Percentiles rank a stretch among this genome's conserved stretches.
phyloP scores from a whole-genome alignment of 2,888 invertebrate genomes.

The Callyntrura sp. region DNA sequence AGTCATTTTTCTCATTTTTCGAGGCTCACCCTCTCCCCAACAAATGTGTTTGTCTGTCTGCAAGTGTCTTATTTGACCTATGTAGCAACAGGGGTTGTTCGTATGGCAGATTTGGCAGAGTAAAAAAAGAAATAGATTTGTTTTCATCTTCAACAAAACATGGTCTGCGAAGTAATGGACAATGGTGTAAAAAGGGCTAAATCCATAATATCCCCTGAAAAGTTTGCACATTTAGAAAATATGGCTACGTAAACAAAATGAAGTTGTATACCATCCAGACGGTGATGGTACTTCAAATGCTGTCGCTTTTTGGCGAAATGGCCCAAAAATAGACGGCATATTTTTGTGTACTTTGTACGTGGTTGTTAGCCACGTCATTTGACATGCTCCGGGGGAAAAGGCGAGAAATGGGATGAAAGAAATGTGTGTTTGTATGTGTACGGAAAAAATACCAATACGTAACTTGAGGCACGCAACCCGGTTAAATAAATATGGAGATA shows the following conservation, averaged over 20 bases:
- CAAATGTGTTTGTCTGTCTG: slow-evolving; percentile 1
- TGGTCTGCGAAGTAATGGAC: background rate
- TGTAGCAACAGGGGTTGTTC: slow-evolving; percentile 1
- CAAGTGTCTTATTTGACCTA: slow-evolving; percentile 37
- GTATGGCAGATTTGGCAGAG: background rate
- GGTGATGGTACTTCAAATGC: background rate
- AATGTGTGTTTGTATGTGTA: background rate
- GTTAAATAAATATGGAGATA: slow-evolving; percentile 28
- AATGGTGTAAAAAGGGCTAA: background rate
- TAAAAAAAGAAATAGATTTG: slow-evolving; percentile 28
- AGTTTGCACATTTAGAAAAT: background rate
- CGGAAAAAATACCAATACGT: slow-evolving; percentile 24
- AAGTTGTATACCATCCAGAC: background rate
- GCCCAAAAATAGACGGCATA: slow-evolving; percentile 39
- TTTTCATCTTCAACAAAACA: slow-evolving; percentile 15
- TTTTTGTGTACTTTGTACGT: slow-evolving; percentile 51
- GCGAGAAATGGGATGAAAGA: slow-evolving; percentile 19
- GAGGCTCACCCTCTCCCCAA: background rate
- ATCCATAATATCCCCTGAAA: background rate
- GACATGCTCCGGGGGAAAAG: slow-evolving; percentile 38
- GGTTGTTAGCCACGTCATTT: slow-evolving; percentile 45
- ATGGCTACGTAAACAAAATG: background rate
- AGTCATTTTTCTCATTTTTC: slow-evolving; percentile 42
- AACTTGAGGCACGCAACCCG: slow-evolving; percentile 38
- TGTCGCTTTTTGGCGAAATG: background rate